These are phyloP conservation scores for Tachysurus vachellii DNA, from an alignment of 2,113 vertebrate genomes.

Conservation along the genomic window DNA sequence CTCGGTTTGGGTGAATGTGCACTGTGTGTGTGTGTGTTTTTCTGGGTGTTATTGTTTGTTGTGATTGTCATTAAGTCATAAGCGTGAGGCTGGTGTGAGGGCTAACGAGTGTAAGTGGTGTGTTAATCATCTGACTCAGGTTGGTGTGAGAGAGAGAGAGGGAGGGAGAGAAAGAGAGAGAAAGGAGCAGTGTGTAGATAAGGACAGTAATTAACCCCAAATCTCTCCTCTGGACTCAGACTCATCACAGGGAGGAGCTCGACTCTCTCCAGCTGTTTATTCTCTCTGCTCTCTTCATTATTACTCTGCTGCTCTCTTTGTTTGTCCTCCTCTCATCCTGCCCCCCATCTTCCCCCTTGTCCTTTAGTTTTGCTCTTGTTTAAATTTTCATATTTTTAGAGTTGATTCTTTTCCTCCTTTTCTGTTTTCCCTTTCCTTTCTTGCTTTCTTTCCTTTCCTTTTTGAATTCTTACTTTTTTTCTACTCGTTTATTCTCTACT, in stretches of 20 bases:
- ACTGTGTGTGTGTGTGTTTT: not conserved
- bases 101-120: conserved; percentile 20
- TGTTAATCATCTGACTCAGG: not conserved
- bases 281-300: not conserved
- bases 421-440: not conserved
- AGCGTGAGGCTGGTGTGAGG: conserved; percentile 3
- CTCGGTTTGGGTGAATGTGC: not conserved
- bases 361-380: not conserved
- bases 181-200: not conserved
- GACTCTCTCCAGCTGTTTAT: not conserved
- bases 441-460: not conserved
- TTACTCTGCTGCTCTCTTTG: not conserved
- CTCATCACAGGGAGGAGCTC: not conserved
- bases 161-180: not conserved
- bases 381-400: not conserved
- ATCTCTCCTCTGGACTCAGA: not conserved
- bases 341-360: not conserved
- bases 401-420: not conserved
- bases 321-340: not conserved
- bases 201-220: conserved; percentile 23
- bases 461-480: not conserved
- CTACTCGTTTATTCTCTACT: not conserved
- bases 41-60: conserved; percentile 32
- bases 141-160: not conserved
- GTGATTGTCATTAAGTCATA: conserved; percentile 27